These are phyloP conservation scores for Nesoenas mayeri DNA, from an alignment of 2,113 vertebrate species.

Conservation along the genomic window DNA sequence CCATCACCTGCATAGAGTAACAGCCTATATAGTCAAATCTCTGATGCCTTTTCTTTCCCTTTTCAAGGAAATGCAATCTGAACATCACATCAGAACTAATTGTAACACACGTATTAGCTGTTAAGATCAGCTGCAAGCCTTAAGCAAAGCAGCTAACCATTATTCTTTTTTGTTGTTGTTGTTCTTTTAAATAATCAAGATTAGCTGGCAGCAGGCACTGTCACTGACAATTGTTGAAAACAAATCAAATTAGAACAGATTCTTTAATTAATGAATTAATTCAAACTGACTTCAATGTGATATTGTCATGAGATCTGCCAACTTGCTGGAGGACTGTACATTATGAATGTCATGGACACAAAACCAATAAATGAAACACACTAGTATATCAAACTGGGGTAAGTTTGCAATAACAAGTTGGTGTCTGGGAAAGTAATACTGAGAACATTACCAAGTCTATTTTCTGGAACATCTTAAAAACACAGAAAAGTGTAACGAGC, in stretches of 20 bases:
- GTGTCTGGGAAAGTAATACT: neutral
- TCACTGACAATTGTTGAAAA: constrained; percentile 7
- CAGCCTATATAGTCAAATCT: neutral
- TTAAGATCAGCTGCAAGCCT: constrained; percentile 20
- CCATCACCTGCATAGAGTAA: neutral
- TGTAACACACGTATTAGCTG: neutral
- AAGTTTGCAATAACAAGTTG: neutral
- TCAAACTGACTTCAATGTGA: neutral
- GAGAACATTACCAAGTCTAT: neutral
- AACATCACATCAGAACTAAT: constrained; percentile 17
- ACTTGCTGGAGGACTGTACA: neutral
- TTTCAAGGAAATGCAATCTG: neutral
- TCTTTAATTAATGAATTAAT: constrained; percentile 45
- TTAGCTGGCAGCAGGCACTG: constrained; percentile 7
- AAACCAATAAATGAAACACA: neutral
- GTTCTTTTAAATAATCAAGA: constrained; percentile 31
- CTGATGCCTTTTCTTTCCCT: neutral
- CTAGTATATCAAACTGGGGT: neutral
- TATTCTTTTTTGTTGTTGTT: neutral
- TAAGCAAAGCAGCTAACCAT: constrained; percentile 1
- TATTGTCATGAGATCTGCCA: neutral
- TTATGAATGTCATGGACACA: neutral
- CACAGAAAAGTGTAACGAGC: neutral
- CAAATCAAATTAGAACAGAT: constrained; percentile 35
- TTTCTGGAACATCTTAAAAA: neutral